Base-by-base conservation (phyloP, 1,140 invertebrate species). In the Leptinotarsa texana region DNA sequence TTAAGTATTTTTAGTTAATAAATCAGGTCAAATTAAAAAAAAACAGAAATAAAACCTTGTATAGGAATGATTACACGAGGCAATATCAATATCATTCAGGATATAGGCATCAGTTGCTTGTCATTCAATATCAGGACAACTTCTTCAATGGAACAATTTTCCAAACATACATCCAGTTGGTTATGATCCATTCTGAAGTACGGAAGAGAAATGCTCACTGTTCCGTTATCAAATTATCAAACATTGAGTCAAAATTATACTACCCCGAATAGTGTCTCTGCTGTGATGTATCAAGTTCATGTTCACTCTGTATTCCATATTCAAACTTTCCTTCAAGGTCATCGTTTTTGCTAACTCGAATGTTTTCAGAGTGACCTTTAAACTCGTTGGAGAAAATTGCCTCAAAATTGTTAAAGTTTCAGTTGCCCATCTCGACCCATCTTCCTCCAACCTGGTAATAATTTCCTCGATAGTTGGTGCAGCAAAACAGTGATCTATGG, bases 311-410 rank as follows among this genome's bases (percentile, higher is more conserved):
- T 93, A 97, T 86, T 99, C 98, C 91, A 98, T 96, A 73, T 91
- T 89, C 3, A 99, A 89, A 84, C 94, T 96, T 78, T 99, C 94
- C 48, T 90, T 87, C 69, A 99, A 87, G 66, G 88, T 92, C 80
- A 94, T 85, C 67, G 90, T 89, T 2, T 88, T 87, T 8, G 96
- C 97, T 76, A 90, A 86, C 77, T 93, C 89, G 51, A 99, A 83
- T 75, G 93, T 91, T 74, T 91, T 88, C 71, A 95, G 88, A 0
- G 96, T 95, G 3, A 99, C 88, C 89, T 98, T 98, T 75, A 99
- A 83, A 17, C 97, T 96, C 11, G 94, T 95, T 2, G 98, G 98
- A 5, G 96, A 98, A 92, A 98, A 93, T 87, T 95, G 93, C 6
- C 86, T 86, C 4, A 99, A 80, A 4, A 90, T 80, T 84, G 90